Conservation (phyloP, 2,113 vertebrate species). For the Jacana jacana region DNA sequence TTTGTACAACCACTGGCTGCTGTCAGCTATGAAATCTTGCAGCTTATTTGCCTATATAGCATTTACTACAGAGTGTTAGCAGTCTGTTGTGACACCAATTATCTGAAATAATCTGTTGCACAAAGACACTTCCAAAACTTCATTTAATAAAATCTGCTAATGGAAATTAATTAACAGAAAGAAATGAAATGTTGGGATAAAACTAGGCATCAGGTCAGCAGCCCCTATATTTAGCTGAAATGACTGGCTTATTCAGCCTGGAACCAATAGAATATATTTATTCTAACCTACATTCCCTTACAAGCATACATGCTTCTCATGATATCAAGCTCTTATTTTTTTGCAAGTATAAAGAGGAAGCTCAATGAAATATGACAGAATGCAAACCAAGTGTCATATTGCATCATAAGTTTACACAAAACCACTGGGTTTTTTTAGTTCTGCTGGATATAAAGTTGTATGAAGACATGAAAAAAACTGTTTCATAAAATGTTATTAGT, state of each 20-base stretch:
- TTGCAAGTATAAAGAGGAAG: constrained; percentile 11
- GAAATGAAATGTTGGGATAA: constrained; percentile 42
- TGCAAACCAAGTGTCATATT: background rate
- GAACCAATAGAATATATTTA: background rate
- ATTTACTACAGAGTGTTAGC: background rate
- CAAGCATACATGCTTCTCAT: background rate
- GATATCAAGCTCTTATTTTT: background rate
- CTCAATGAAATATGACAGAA: background rate
- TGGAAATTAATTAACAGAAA: constrained; percentile 43
- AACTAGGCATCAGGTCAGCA: background rate
- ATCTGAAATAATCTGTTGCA: background rate
- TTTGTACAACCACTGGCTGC: background rate
- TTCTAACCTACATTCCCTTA: constrained; percentile 10
- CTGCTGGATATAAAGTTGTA: background rate
- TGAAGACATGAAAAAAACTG: background rate
- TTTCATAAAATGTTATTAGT: background rate
- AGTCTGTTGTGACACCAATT: background rate
- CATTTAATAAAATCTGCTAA: background rate
- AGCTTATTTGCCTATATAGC: background rate
- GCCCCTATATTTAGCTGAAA: constrained; percentile 45
- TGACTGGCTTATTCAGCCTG: background rate
- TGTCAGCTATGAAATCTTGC: background rate
- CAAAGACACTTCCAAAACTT: background rate
- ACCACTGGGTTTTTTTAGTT: background rate
- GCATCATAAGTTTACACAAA: background rate